Base-by-base conservation (phyloP, 2,797 vertebrate genomes). In the Melanogrammus aeglefinus region DNA sequence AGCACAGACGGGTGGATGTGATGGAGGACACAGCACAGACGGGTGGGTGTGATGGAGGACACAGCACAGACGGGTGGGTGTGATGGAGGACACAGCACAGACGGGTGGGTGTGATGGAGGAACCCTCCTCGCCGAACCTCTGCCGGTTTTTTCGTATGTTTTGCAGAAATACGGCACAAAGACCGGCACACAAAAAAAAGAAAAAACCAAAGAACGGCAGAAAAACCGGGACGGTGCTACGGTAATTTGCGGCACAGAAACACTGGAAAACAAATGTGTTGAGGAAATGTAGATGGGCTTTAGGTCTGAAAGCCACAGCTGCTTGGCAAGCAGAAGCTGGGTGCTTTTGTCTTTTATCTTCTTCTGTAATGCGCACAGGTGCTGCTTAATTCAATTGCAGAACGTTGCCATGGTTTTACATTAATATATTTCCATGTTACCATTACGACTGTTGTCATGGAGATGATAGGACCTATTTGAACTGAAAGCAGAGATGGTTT, bases 401-500 rank as follows among this genome's bases (percentile, higher is more conserved):
- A 94, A 95, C 94, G 96, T 96, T 96, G 94, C 94, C 92, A 94
- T 96, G 96, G 95, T 96, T 96, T 95, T 96, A 95, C 94, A 93
- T 95, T 96, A 96, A 98, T 96, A 96, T 96, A 97, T 96, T 97
- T 95, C 97, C 96, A 96, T 94, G 96, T 99, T 97, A 96, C 97
- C 96, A 97, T 95, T 97, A 97, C 96, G 95, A 96, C 96, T 96
- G 97, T 99, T 97, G 95, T 96, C 96, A 97, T 98, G 97, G 97
- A 95, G 96, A 99, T 95, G 94, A 95, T 95, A 91, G 93, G 94
- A 94, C 93, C 92, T 88, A 96, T 97, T 97, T 96, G 95, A 96
- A 97, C 96, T 96, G 95, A 96, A 96, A 96, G 95, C 89, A 94
- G 94, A 94, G 95, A 95, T 96, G 96, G 96, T 94, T 95, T 94